Conservation (phyloP, 1,140 invertebrate genomes). For the Spodoptera frugiperda region DNA sequence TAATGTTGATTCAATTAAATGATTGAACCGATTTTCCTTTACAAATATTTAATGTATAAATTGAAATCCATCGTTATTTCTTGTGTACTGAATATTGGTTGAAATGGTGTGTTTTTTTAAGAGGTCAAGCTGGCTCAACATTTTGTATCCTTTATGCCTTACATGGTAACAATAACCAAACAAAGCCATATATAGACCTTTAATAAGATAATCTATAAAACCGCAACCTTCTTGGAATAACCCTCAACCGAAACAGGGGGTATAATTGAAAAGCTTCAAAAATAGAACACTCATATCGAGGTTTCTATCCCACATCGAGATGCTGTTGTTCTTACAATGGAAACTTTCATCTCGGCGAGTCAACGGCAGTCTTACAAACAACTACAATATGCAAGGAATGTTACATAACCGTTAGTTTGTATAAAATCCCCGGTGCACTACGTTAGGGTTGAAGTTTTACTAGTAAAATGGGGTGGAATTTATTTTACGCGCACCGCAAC, state of each 20-base stretch:
- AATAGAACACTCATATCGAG: background rate
- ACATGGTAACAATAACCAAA: background rate
- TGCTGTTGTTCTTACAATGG: background rate
- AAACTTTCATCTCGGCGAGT: conserved; percentile 7
- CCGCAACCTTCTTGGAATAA: conserved; percentile 2
- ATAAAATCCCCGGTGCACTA: conserved; percentile 19
- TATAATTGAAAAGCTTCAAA: conserved; percentile 5
- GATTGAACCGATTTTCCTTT: too few relatives aligned
- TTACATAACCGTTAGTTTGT: conserved; percentile 34
- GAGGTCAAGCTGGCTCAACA: too few relatives aligned
- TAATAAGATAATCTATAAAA: background rate
- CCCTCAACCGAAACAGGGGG: background rate
- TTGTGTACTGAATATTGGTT: too few relatives aligned
- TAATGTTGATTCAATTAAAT: too few relatives aligned
- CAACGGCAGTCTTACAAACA: background rate
- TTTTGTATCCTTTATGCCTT: background rate
- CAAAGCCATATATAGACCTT: too few relatives aligned
- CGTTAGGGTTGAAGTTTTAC: conserved; percentile 39
- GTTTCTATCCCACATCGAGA: background rate
- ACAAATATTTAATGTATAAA: too few relatives aligned
- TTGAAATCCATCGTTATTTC: too few relatives aligned
- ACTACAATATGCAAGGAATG: background rate
- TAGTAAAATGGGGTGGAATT: background rate
- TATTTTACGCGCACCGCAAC: conserved; percentile 10
- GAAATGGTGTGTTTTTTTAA: too few relatives aligned